Evolutionary conservation across 2,888 invertebrate species (phyloP).

Genomic region (Tricholauxania praeusta): DNA sequence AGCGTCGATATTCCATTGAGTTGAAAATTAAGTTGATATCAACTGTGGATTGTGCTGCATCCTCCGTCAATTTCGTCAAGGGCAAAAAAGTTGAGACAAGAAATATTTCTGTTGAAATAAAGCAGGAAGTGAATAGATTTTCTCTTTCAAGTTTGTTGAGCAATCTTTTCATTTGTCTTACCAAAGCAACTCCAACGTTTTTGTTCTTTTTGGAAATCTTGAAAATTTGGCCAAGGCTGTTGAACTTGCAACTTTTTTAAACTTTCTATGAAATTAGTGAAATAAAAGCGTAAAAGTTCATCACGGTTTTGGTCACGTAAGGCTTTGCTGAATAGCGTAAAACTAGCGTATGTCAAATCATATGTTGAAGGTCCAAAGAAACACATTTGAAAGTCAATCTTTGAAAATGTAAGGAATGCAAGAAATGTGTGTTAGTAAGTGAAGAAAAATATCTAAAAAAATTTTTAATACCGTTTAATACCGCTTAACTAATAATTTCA

Average conservation of each 20-base stretch:
- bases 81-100: constrained; percentile 26
- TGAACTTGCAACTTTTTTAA: constrained; percentile 22
- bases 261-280: constrained; percentile 18
- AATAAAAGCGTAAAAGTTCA: constrained; percentile 29
- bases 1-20: constrained; percentile 9
- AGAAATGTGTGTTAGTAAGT: not conserved
- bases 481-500: too few species aligned
- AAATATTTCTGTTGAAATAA: constrained; percentile 19
- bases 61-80: not conserved
- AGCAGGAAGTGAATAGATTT: not conserved
- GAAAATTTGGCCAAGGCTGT: not conserved
- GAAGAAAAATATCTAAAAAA: too few species aligned
- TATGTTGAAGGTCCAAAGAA: constrained; percentile 27
- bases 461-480: too few species aligned
- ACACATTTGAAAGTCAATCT: constrained; percentile 26
- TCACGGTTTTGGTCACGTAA: constrained; percentile 20
- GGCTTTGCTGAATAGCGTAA: constrained; percentile 5
- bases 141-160: not conserved
- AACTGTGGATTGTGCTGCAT: not conserved
- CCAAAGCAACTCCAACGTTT: constrained; percentile 30
- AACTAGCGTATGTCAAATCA: constrained; percentile 20
- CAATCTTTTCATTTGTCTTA: not conserved
- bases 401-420: not conserved
- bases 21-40: constrained; percentile 25
- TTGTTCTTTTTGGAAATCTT: constrained; percentile 17